Conservation (phyloP, 2,797 vertebrate species). For the Pangasius djambal region DNA sequence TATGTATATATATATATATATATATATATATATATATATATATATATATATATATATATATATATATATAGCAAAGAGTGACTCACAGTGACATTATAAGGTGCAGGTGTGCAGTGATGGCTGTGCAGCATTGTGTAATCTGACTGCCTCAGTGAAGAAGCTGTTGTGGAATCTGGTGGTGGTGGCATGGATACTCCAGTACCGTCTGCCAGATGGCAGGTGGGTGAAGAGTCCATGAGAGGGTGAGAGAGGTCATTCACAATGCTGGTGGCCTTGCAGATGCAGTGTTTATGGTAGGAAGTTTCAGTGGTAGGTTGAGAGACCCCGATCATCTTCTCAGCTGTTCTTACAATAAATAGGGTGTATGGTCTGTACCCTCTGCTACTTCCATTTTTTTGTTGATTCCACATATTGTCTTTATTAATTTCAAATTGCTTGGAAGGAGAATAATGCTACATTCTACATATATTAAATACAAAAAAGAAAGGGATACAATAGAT, state of each 20-base stretch:
- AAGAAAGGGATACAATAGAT: constrained; percentile 24
- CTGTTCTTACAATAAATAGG: neutral
- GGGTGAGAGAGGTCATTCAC: neutral
- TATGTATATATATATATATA: too few relatives aligned
- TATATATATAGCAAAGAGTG: neutral
- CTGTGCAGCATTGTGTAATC: neutral
- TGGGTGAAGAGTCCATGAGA: neutral
- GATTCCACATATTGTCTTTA: constrained; percentile 37
- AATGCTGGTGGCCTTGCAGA: neutral
- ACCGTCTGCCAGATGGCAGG: neutral
- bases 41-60: too few relatives aligned
- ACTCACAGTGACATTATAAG: neutral
- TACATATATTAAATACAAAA: neutral
- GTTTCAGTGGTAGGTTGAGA: neutral
- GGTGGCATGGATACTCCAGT: neutral
- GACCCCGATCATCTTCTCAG: neutral
- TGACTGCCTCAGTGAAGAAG: neutral
- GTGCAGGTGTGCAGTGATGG: neutral
- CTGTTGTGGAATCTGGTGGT: neutral
- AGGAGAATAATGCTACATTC: neutral
- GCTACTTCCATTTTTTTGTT: constrained; percentile 39
- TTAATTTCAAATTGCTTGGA: constrained; percentile 26
- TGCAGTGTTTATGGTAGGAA: neutral
- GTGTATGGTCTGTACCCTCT: neutral
- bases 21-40: too few relatives aligned